These are phyloP conservation scores for Esperia sulphurella DNA, from an alignment of 2,888 invertebrate genomes.

Conservation along the genomic window DNA sequence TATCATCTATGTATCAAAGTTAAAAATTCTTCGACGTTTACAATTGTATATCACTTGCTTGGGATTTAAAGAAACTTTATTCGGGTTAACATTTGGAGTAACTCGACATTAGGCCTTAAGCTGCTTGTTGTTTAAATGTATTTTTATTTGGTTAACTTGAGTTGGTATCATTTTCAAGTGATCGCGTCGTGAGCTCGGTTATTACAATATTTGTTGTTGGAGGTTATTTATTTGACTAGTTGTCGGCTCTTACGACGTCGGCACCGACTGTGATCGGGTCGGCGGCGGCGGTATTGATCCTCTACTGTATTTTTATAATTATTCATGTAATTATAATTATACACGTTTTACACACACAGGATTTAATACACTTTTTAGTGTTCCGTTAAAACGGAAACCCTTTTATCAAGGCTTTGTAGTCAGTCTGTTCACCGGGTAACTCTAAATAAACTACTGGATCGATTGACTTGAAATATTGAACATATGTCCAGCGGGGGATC, in stretches of 20 bases:
- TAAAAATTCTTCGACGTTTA: constrained; percentile 28
- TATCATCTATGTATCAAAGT: constrained; percentile 31
- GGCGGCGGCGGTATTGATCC: constrained; percentile 57
- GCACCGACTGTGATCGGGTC: constrained; percentile 35
- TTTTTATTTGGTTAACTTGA: constrained; percentile 39
- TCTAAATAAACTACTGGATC: no score
- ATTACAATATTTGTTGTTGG: constrained; percentile 75
- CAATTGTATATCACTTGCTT: constrained; percentile 52
- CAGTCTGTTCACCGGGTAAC: no score
- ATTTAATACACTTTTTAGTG: not conserved
- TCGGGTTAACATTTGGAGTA: constrained; percentile 36
- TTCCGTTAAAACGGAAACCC: no score
- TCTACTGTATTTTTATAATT: constrained; percentile 1
- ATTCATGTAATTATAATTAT: not conserved
- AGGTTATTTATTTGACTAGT: constrained; percentile 67
- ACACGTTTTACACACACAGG: not conserved
- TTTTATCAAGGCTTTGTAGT: no score
- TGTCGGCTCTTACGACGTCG: constrained; percentile 49
- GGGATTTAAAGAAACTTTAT: constrained; percentile 54
- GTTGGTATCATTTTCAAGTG: constrained; percentile 28
- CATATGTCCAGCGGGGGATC: no score
- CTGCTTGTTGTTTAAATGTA: constrained; percentile 30
- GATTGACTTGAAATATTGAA: no score
- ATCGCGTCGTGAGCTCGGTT: constrained; percentile 40
- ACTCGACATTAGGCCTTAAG: constrained; percentile 46